Percentiles rank a stretch among this genome's conserved stretches.
These are phyloP conservation scores for Syritta pipiens DNA, from an alignment of 2,888 invertebrate genomes.

Conservation along the genomic window DNA sequence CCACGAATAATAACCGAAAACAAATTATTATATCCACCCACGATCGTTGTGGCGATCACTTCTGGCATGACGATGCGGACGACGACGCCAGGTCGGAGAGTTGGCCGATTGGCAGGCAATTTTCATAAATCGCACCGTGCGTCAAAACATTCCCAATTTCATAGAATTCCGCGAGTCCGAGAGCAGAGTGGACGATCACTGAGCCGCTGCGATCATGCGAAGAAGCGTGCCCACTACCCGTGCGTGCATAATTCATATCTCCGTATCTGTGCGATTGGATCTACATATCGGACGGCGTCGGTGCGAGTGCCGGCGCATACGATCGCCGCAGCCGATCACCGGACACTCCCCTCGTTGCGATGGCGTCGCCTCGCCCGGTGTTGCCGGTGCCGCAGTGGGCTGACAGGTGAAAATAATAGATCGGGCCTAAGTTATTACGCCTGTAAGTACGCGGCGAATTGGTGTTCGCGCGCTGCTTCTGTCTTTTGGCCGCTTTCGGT, in stretches of 20 bases:
- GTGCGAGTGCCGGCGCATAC: no score
- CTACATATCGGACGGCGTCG: slow-evolving; percentile 33
- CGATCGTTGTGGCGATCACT: slow-evolving; percentile 52
- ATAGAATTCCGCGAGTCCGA: slow-evolving; percentile 11
- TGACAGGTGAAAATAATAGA: slow-evolving; percentile 73
- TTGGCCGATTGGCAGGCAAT: slow-evolving; percentile 56
- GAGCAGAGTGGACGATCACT: slow-evolving; percentile 27
- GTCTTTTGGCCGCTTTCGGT: no score
- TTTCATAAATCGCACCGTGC: slow-evolving; percentile 62
- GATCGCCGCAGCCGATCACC: no score
- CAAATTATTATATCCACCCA: slow-evolving; percentile 67
- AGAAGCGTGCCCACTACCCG: slow-evolving; percentile 57
- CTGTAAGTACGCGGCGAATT: slow-evolving; percentile 63
- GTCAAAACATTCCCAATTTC: slow-evolving; percentile 55
- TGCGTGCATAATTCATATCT: slow-evolving; percentile 62
- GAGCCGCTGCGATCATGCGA: slow-evolving; percentile 60
- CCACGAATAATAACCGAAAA: slow-evolving; percentile 64
- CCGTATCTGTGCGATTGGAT: slow-evolving; percentile 58
- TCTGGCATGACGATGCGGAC: slow-evolving; percentile 17
- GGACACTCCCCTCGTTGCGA: slow-evolving; percentile 30
- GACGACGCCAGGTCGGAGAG: slow-evolving; percentile 19
- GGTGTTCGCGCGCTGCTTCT: slow-evolving; percentile 66
- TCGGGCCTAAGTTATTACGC: slow-evolving; percentile 67
- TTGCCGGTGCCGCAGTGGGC: slow-evolving; percentile 66
- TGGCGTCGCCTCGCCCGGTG: slow-evolving; percentile 25